Percentiles rank a stretch among this genome's conserved stretches.
phyloP scores from a whole-genome alignment of 2,888 invertebrate species.

The Agelastica alni region DNA sequence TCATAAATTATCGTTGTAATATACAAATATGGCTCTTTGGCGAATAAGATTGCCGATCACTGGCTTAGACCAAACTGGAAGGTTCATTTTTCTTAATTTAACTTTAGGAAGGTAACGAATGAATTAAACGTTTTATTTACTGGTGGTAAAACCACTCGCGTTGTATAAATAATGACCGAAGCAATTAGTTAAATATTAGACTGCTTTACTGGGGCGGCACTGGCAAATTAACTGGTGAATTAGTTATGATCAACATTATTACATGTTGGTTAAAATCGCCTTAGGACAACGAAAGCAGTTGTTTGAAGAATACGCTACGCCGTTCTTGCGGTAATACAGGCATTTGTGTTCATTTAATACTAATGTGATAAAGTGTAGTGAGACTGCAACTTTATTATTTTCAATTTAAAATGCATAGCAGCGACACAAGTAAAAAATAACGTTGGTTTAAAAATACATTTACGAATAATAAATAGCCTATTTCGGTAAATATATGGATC shows the following conservation, averaged over 20 bases:
- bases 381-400: too few species aligned
- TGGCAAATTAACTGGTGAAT: constrained; percentile 54
- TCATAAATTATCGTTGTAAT: too few species aligned
- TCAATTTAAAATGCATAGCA: too few species aligned
- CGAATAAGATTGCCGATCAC: too few species aligned
- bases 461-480: too few species aligned
- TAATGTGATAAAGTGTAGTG: background rate
- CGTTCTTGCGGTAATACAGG: constrained; percentile 14
- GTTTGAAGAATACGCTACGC: constrained; percentile 17
- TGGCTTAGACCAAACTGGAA: too few species aligned
- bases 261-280: constrained; percentile 10
- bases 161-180: constrained; percentile 54
- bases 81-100: constrained; percentile 2
- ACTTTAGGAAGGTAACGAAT: background rate
- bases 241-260: constrained; percentile 41
- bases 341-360: constrained; percentile 28
- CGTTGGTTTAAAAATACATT: too few species aligned
- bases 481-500: too few species aligned
- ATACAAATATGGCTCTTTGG: too few species aligned
- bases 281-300: background rate
- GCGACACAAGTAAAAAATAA: too few species aligned
- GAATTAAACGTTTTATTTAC: constrained; percentile 9
- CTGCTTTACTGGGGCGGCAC: constrained; percentile 51
- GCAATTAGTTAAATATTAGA: constrained; percentile 58
- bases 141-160: constrained; percentile 21